Evolutionary conservation across 2,113 vertebrate species (phyloP), one percentile per base, ranked within the genome.

Genomic region (Dendropsophus ebraccatus): DNA sequence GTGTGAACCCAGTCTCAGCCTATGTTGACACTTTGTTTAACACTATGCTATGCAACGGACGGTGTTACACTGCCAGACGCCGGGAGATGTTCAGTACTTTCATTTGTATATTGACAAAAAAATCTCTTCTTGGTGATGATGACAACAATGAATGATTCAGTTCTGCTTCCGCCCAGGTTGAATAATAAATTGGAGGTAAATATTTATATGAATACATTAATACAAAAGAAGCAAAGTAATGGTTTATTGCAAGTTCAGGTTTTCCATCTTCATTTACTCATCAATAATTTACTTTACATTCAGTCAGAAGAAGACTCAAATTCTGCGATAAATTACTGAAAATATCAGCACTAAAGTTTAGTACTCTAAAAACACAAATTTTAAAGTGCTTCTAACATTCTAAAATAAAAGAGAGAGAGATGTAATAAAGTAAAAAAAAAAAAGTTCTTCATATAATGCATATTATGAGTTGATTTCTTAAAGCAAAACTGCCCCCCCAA

Each of bases 121-220:
- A n/a, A n/a, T n/a, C n/a, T n/a, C n/a, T n/a, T n/a, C n/a, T 52
- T 77, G 30, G 45, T 54, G 50, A 32, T 70, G 67, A 23, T 54
- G 49, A 77, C 49, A 32, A 35, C 25, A 30, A 76, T 76, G 25
- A 52, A 52, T 52, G 47, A 76, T 76, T 76, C 50, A 77, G 19
- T 54, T 19, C 17, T 52, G 52, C 47, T 76, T 76, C 49, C n/a
- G 25, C 28, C 75, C 25, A 54, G 75, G 52, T 21, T 77, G 75
- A 54, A 77, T 77, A 54, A 77, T 56, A 77, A 77, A 77, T 77
- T 54, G 12, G 49, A 77, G 75, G 75, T 77, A 77, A 77, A 77
- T 77, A 77, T 77, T 77, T 77, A 77, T 76, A 76, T 35, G 75
- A 77, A 56, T 77, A 77, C 50, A 77, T 77, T 54, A 77, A 77